Base-by-base conservation (phyloP, 2,888 invertebrate genomes). In the Lochmaea capreae region DNA sequence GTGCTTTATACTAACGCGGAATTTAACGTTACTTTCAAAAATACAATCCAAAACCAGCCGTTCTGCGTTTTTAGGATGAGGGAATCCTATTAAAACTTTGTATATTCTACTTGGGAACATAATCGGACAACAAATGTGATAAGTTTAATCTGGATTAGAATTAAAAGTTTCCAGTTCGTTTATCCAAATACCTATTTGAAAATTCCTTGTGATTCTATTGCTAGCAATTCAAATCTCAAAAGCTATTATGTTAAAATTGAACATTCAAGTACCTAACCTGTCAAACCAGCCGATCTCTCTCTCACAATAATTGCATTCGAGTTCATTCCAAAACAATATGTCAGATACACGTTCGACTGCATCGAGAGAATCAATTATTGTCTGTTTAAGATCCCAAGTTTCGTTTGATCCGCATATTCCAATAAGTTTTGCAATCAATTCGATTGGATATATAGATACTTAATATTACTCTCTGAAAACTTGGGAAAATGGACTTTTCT, bases 281-380 rank as follows among this genome's bases (percentile, higher is more conserved):
- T 59, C 33, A 33, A 33, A 59, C 9, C 33, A 14, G 26, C 16
- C 12, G 39, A 16, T 26, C 33, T 14, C 46, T 46, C 46, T 46
- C 46, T 18, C 43, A 18, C 42, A 63, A 43, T 18, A 43, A 63
- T 43, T 63, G 62, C 62, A 63, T 16, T 43, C 18, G 16, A 63
- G 43, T 42, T 63, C 1, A 63, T 42, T 39, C 9, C 61, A 39
- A 4, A 33, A n/a, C 16, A n/a, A 6, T 33, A 33, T 18, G 62
- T 63, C 62, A 63, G 18, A 43, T 18, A 18, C 54, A 54, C 18
- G 54, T 18, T 16, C 18, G 9, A 10, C 18, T 16, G 3, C 18
- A 54, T 54, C 18, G 10, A 54, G 54, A 18, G 9, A 18, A 16
- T 16, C 54, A 54, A 54, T 54, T 52, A 52, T 52, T 16, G 52